Base-by-base conservation (phyloP, 2,888 invertebrate genomes). In the Chrysolina oricalcia region DNA sequence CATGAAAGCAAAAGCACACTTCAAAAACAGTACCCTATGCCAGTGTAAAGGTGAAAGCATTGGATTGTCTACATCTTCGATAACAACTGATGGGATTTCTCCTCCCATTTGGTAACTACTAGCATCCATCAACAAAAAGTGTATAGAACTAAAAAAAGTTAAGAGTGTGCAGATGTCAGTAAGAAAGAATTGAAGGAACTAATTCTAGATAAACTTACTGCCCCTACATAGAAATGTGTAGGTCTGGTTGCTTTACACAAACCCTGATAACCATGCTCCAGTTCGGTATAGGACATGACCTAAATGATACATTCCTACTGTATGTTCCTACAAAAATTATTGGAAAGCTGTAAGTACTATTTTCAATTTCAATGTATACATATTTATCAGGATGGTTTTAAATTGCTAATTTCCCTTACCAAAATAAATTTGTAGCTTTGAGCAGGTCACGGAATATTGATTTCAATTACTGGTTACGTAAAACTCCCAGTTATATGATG, bases 251-350 rank as follows among this genome's bases (percentile, higher is more conserved):
- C 92, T 89, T 94, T 94, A 88, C 93, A 92, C 88, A 95, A 91
- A 86, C 94, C 96, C 92, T 96, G 96, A 91, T 97, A 97, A 84
- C 97, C 97, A 91, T 95, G 95, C 91, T 97, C 97, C 86, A 97
- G 91, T 91, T 97, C 96, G 88, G 96, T 96, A 90, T 97, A 97
- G 88, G 96, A 97, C 97, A 97, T 96, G 82, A 77, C 80, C 77
- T 78, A 63, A 74, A 68, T 59, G 79, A 81, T 73, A 82, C 83
- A 83, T 83, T 74, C 82, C 82, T 74, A 77, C 50, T 50, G 41
- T 63, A 68, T 65, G 48, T 64, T 73, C 75, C 79, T 77, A 73
- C 72, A 75, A 67, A 69, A 62, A 59, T 15, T 62, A 56, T 68
- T 67, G 41, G 48, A 73, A 73, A 35, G 19, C 10, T 50, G 63